A percentile compares a stretch with the other conserved stretches of the same genome.
Evolutionary conservation across 2,888 invertebrate species (phyloP).

Genomic region (Apoderus coryli): DNA sequence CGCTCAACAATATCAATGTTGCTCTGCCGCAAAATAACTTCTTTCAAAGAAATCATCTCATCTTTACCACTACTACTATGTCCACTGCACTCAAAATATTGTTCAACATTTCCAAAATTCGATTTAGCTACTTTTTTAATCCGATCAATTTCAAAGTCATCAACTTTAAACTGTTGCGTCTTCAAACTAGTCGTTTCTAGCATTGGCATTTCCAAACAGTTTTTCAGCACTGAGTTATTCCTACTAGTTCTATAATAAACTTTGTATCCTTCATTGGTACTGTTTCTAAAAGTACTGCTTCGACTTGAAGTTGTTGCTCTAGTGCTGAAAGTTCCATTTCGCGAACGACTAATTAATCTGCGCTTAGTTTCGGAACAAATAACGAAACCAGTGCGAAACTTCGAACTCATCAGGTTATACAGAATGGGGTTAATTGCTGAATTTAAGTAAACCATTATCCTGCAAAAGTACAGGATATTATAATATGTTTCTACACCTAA

Average conservation of each 20-base stretch:
- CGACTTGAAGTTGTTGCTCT: conserved; percentile 35
- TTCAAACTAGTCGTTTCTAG: no score
- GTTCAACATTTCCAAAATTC: no score
- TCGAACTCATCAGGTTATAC: conserved; percentile 86
- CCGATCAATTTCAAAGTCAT: no score
- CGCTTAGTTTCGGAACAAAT: conserved; percentile 45
- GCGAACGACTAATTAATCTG: conserved; percentile 33
- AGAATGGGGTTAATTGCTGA: conserved; percentile 83
- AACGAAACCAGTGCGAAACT: conserved; percentile 70
- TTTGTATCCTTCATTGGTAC: conserved; percentile 27
- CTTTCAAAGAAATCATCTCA: no score
- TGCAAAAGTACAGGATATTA: conserved; percentile 67
- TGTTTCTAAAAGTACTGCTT: conserved; percentile 28
- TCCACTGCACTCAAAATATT: no score
- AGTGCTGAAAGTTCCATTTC: conserved; percentile 42
- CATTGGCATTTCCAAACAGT: no score
- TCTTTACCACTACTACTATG: no score
- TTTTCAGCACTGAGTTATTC: conserved; percentile 26
- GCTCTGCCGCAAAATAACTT: no score
- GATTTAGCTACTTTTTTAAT: no score
- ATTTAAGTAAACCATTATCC: conserved; percentile 78
- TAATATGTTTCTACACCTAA: conserved; percentile 69
- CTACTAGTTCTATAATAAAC: conserved; percentile 27
- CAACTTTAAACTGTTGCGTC: no score
- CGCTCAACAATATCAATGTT: no score